Evolutionary conservation across 2,888 invertebrate species (phyloP).

Genomic region (Drosophila atripex): DNA sequence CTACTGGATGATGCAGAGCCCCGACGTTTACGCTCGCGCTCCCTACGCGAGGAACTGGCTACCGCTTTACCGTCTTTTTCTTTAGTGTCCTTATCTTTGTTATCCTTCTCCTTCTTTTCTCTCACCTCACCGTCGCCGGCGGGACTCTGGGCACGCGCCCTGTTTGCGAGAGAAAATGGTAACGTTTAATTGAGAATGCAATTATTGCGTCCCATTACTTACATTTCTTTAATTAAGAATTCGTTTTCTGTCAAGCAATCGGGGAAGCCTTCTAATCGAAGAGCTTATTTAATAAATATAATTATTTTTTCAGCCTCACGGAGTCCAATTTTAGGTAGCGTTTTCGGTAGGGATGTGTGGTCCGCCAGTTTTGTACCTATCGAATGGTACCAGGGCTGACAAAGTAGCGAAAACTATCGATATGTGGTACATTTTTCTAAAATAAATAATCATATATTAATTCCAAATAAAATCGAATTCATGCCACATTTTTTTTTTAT

Average conservation of each 20-base stretch:
- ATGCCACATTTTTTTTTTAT: no score
- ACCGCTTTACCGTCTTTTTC: constrained; percentile 75
- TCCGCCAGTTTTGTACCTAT: neutral
- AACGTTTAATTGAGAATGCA: constrained; percentile 7
- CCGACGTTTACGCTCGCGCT: constrained; percentile 84
- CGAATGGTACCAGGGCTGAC: neutral
- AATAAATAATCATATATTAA: no score
- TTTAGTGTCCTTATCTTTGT: constrained; percentile 86
- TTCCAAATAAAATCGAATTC: no score
- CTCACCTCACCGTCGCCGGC: constrained; percentile 86
- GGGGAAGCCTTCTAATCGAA: neutral
- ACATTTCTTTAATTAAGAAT: constrained; percentile 43
- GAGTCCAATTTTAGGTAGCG: constrained; percentile 14
- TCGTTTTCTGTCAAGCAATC: neutral
- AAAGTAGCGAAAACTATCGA: neutral
- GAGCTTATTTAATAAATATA: constrained; percentile 27
- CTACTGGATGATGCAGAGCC: constrained; percentile 91
- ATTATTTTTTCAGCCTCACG: constrained; percentile 6
- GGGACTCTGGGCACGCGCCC: constrained; percentile 91
- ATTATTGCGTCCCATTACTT: constrained; percentile 22
- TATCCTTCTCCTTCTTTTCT: constrained; percentile 87
- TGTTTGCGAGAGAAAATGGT: constrained; percentile 71
- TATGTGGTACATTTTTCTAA: neutral
- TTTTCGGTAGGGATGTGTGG: constrained; percentile 23
- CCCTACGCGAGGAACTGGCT: constrained; percentile 73